These are phyloP conservation scores for Gobionotothen gibberifrons DNA, from an alignment of 2,797 vertebrate species.

Conservation along the genomic window DNA sequence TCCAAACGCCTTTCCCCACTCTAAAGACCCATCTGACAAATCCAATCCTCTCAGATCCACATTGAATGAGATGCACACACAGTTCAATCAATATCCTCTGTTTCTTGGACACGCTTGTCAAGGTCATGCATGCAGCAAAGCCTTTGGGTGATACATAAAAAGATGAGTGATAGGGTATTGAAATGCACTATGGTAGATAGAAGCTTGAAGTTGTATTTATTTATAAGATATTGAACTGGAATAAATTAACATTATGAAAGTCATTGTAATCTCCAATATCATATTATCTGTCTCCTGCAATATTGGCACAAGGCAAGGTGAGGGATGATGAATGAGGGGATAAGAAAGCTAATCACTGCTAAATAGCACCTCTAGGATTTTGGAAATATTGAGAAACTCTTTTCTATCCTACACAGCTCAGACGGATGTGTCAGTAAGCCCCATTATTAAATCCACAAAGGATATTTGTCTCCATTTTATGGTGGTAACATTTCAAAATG, in stretches of 20 bases:
- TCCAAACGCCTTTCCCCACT: slow-evolving; percentile 18
- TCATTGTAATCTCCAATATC: slow-evolving; percentile 74
- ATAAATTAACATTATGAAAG: slow-evolving; percentile 69
- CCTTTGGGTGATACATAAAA: slow-evolving; percentile 52
- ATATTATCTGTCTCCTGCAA: slow-evolving; percentile 57
- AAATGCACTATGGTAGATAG: slow-evolving; percentile 55
- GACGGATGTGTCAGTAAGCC: slow-evolving; percentile 49
- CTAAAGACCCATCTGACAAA: slow-evolving; percentile 54
- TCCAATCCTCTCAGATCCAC: slow-evolving; percentile 46
- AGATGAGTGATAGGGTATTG: slow-evolving; percentile 45
- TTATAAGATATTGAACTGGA: slow-evolving; percentile 62
- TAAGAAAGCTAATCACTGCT: slow-evolving; percentile 57
- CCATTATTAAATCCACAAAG: slow-evolving; percentile 49
- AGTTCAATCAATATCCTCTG: slow-evolving; percentile 61
- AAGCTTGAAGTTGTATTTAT: slow-evolving; percentile 63
- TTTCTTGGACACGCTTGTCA: slow-evolving; percentile 55
- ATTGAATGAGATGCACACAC: slow-evolving; percentile 33
- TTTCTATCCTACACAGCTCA: slow-evolving; percentile 27
- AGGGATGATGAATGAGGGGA: slow-evolving; percentile 55
- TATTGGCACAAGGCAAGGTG: slow-evolving; percentile 44
- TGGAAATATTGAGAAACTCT: slow-evolving; percentile 60
- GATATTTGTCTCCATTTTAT: slow-evolving; percentile 56
- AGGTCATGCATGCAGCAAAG: slow-evolving; percentile 56
- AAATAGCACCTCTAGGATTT: slow-evolving; percentile 65
- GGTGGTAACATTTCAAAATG: slow-evolving; percentile 53